These are phyloP conservation scores for Lagopus leucura DNA, from an alignment of 2,113 vertebrate genomes.

Conservation along the genomic window DNA sequence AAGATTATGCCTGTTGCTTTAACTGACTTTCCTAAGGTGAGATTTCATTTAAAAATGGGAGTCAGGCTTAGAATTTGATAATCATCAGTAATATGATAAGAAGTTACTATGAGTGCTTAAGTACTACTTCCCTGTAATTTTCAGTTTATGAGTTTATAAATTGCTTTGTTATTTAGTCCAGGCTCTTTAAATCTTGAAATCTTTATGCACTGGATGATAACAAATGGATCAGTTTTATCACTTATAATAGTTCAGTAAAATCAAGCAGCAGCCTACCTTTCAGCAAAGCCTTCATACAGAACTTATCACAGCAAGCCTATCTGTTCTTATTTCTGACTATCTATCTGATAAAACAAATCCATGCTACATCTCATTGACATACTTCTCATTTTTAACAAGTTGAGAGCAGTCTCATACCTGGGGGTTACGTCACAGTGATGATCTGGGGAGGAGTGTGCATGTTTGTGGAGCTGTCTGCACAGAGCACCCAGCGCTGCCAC, in stretches of 20 bases:
- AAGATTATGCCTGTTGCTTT: background rate
- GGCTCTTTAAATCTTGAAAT: conserved; percentile 63
- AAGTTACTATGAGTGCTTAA: conserved; percentile 48
- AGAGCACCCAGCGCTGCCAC: background rate
- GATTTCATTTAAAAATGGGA: background rate
- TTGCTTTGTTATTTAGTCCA: conserved; percentile 64
- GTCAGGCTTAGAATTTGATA: background rate
- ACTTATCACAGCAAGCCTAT: background rate
- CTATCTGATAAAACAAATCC: conserved; percentile 8
- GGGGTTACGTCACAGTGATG: background rate
- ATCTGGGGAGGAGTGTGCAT: background rate
- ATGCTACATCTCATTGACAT: background rate
- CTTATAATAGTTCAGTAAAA: conserved; percentile 48
- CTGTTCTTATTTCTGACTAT: conserved; percentile 1
- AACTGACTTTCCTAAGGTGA: background rate
- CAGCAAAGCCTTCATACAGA: conserved; percentile 43
- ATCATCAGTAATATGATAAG: conserved; percentile 51
- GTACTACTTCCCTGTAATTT: conserved; percentile 37
- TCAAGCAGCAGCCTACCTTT: conserved; percentile 33
- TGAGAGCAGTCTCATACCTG: background rate
- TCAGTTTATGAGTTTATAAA: conserved; percentile 68
- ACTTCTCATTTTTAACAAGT: background rate
- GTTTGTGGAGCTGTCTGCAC: fast-evolving
- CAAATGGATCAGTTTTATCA: conserved; percentile 55
- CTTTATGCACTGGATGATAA: conserved; percentile 62